Evolutionary conservation across 2,888 invertebrate species (phyloP).

Genomic region (Boloria euphrosyne): DNA sequence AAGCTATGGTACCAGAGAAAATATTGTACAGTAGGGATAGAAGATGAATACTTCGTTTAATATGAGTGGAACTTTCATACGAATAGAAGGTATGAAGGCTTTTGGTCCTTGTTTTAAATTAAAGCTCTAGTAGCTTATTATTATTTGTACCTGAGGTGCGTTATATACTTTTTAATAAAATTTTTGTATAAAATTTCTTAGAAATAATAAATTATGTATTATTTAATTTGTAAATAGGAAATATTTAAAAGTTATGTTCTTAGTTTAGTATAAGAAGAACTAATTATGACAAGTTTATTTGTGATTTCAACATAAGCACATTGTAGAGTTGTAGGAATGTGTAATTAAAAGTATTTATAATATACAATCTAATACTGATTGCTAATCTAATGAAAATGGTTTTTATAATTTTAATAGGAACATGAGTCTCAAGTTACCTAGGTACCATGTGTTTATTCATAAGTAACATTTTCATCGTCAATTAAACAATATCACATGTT

Average conservation of each 20-base stretch:
- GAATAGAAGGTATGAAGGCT: too few species aligned
- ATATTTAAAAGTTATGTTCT: too few species aligned
- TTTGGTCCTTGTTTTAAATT: too few species aligned
- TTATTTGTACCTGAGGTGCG: too few species aligned
- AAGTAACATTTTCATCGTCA: not conserved
- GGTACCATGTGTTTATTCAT: not conserved
- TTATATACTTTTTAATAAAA: too few species aligned
- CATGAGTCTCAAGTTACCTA: constrained; percentile 3
- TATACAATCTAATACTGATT: not conserved
- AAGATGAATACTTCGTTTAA: not conserved
- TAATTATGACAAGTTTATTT: not conserved
- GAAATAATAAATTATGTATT: too few species aligned
- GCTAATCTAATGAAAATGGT: not conserved
- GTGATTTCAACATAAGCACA: not conserved
- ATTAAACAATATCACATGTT: not conserved
- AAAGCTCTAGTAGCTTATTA: too few species aligned
- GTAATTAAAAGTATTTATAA: not conserved
- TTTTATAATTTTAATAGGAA: not conserved
- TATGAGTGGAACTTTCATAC: too few species aligned
- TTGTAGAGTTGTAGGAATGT: not conserved
- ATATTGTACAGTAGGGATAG: not conserved
- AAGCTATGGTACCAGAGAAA: constrained; percentile 32
- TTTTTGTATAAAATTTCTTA: too few species aligned
- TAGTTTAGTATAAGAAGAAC: too few species aligned
- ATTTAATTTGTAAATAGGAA: too few species aligned